Evolutionary conservation across 2,888 invertebrate species (phyloP).

Genomic region (Ceramica pisi): DNA sequence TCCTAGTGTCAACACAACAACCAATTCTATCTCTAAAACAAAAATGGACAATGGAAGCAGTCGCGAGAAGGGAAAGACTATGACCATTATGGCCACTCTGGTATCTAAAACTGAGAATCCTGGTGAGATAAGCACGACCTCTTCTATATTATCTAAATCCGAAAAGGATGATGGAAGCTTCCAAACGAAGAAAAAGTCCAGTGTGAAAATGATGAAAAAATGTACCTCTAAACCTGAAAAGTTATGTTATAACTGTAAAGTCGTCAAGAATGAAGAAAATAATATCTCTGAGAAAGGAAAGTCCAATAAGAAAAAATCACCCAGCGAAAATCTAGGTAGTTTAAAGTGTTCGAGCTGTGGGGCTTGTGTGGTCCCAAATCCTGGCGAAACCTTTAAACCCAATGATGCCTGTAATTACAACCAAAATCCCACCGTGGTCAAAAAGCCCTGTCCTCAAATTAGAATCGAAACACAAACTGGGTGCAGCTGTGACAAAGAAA

Average conservation of each 20-base stretch:
- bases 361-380: not conserved
- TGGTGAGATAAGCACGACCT: not conserved
- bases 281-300: not conserved
- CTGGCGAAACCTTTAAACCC: not conserved
- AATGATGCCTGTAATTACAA: not conserved
- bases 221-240: not conserved
- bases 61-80: not conserved
- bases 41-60: not conserved
- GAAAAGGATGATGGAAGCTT: not conserved
- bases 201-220: not conserved
- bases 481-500: too few relatives aligned
- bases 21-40: not conserved
- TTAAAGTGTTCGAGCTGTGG: not conserved
- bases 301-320: not conserved
- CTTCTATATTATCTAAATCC: not conserved
- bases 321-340: not conserved
- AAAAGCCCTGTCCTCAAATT: not conserved
- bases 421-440: not conserved
- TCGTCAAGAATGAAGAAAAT: too few relatives aligned
- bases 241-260: too few relatives aligned
- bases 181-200: not conserved
- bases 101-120: not conserved
- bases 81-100: not conserved
- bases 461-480: too few relatives aligned
- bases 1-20: not conserved